Evolutionary conservation across 1,140 invertebrate genomes (phyloP), one percentile per base, ranked within the genome.

Genomic region (Leptopilina boulardi): DNA sequence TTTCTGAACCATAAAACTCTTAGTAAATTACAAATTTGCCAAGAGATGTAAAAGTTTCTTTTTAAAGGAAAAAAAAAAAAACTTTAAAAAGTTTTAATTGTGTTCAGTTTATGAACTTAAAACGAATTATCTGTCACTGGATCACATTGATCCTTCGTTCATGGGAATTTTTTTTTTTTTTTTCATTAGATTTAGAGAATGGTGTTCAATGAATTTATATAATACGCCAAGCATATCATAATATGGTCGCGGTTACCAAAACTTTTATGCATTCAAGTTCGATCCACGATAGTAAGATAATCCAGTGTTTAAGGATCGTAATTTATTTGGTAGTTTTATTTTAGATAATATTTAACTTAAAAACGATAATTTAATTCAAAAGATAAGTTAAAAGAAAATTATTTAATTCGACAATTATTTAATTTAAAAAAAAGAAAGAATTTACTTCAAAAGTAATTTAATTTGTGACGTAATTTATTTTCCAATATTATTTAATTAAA

Each of bases 111-210:
- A 30, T 59, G 56, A 26, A 59, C 56, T 59, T 15, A 23, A 6
- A 66, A 66, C 59, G 26, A 30, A 34, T 30, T 66, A n/a, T 30
- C 59, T 66, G 59, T 66, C 59, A 13, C 59, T 66, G 59, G 59
- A 23, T 66, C 59, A 66, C 59, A 66, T 66, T 66, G 59, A 66
- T 30, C 26, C 59, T 30, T 30, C 26, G 23, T 30, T 26, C 26
- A 11, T 10, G n/a, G 26, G 13, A 66, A 34, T 18, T 15, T 3
- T 34, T 11, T 34, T 66, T 13, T 30, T 34, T 30, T 15, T 66
- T 66, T 66, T 23, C 15, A 66, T 66, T 66, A 66, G 59, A 66
- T 10, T 66, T 66, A 66, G 59, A 34, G 5, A 66, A 66, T 66
- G 56, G 19, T 59, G 59, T 66, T 66, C 59, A 66, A 19, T 54